phyloP scores from a whole-genome alignment of 2,113 vertebrate species.

The Entelurus aequoreus region DNA sequence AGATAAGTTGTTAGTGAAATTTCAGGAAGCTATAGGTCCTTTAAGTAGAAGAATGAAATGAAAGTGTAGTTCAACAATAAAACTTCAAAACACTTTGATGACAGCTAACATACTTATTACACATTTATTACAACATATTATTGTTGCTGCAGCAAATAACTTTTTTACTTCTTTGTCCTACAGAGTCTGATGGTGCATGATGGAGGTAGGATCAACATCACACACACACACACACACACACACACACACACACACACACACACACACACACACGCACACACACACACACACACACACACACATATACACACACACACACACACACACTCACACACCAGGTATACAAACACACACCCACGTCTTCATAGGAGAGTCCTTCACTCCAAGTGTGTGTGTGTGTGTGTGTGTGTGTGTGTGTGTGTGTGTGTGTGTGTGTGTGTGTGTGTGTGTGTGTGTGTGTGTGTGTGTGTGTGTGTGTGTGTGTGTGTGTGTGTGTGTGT shows the following conservation, averaged over 20 bases:
- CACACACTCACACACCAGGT: not conserved
- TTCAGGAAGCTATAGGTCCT: too few relatives aligned
- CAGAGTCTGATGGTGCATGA: conserved; percentile 85
- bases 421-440: conserved; percentile 21
- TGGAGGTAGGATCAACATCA: conserved; percentile 76
- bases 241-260: conserved; percentile 20
- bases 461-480: conserved; percentile 5
- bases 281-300: not conserved
- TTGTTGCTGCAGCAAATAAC: too few relatives aligned
- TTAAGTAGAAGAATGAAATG: too few relatives aligned
- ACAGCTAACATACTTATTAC: too few relatives aligned
- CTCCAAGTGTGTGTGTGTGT: conserved; percentile 6
- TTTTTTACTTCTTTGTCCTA: conserved; percentile 17
- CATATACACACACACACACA: conserved; percentile 3
- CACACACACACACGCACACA: not conserved
- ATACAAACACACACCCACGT: conserved; percentile 24
- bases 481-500: conserved; percentile 19
- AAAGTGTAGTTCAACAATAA: too few relatives aligned
- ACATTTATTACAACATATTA: too few relatives aligned
- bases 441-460: conserved; percentile 15
- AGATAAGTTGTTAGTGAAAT: too few relatives aligned
- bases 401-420: conserved; percentile 8
- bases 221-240: conserved; percentile 11
- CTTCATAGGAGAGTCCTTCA: not conserved
- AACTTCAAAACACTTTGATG: too few relatives aligned